These are phyloP conservation scores for Tachina grossa DNA, from an alignment of 2,888 invertebrate species.

Conservation along the genomic window DNA sequence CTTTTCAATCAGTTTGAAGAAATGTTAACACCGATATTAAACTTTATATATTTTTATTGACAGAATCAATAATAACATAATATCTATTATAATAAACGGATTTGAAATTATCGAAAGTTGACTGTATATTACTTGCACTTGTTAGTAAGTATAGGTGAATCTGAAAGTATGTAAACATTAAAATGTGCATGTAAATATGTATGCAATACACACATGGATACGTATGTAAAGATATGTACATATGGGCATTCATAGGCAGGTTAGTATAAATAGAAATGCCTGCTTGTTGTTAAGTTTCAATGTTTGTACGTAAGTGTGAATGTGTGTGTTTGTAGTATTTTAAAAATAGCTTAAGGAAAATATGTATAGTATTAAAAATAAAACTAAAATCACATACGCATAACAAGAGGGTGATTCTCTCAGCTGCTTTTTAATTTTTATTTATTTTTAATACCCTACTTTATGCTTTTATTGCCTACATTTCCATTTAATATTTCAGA, in stretches of 20 bases:
- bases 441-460: constrained; percentile 54
- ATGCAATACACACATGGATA: background rate
- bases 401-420: constrained; percentile 58
- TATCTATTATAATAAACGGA: too few relatives aligned
- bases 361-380: constrained; percentile 22
- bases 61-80: too few relatives aligned
- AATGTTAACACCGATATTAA: too few relatives aligned
- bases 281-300: constrained; percentile 24
- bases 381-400: constrained; percentile 36
- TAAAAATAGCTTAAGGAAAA: constrained; percentile 58
- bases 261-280: constrained; percentile 53
- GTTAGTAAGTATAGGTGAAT: background rate
- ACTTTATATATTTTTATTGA: too few relatives aligned
- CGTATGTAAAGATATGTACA: background rate
- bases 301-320: background rate
- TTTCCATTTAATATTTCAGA: background rate
- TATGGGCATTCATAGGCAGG: background rate
- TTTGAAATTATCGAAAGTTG: too few relatives aligned
- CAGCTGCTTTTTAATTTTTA: constrained; percentile 45
- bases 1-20: too few relatives aligned
- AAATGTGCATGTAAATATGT: background rate
- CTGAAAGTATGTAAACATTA: constrained; percentile 2
- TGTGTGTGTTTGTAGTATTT: constrained; percentile 45
- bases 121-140: background rate
- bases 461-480: constrained; percentile 24